Evolutionary conservation across 2,888 invertebrate genomes (phyloP).

Genomic region (Mesodorylaimus sp.): DNA sequence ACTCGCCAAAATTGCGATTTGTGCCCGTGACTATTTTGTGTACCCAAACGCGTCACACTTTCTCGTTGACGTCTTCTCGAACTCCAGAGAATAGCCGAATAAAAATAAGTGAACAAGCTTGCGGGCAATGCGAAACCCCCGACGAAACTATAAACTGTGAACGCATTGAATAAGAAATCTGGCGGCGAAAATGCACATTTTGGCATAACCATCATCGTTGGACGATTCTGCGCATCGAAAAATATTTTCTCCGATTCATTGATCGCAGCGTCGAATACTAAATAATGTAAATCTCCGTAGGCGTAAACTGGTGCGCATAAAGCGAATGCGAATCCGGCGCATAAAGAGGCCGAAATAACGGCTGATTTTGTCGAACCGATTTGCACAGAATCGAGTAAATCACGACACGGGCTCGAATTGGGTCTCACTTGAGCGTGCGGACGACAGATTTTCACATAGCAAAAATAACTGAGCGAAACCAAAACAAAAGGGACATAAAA

Average conservation of each 20-base stretch:
- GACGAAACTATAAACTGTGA: not conserved
- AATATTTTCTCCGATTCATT: not conserved
- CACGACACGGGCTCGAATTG: no score
- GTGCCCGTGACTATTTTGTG: not conserved
- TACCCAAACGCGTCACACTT: no score
- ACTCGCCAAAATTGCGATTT: not conserved
- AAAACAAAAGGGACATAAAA: not conserved
- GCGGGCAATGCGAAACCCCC: not conserved
- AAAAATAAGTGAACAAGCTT: not conserved
- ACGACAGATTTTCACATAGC: not conserved
- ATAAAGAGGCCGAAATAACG: not conserved
- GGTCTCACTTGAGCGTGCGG: no score
- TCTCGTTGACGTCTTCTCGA: not conserved
- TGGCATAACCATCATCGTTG: no score
- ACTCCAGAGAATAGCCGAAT: not conserved
- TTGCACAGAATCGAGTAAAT: no score
- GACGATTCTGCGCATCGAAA: no score
- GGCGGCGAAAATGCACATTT: not conserved
- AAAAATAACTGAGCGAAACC: not conserved
- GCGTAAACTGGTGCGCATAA: not conserved
- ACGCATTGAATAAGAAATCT: not conserved
- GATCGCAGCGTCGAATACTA: not conserved
- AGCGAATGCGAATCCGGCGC: not conserved
- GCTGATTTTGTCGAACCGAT: not conserved
- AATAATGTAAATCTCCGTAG: not conserved